These are phyloP conservation scores for Prinia subflava DNA, from an alignment of 2,113 vertebrate genomes.

Conservation along the genomic window DNA sequence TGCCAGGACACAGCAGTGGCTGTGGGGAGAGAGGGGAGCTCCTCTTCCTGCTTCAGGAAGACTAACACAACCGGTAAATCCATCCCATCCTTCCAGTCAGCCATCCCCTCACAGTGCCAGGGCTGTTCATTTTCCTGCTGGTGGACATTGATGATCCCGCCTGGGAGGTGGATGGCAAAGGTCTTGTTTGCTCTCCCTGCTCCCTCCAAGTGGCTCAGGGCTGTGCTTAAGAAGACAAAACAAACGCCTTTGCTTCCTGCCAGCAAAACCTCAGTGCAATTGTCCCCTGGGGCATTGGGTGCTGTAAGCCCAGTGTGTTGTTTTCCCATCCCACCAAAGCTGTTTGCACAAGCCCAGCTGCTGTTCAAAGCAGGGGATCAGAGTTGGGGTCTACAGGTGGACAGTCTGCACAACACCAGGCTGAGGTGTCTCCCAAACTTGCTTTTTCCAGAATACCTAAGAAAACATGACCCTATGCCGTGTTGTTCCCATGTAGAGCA, in stretches of 20 bases:
- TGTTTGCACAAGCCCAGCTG: not conserved
- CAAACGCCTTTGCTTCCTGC: not conserved
- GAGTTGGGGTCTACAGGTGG: not conserved
- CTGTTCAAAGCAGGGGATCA: not conserved
- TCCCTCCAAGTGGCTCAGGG: not conserved
- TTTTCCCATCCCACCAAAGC: not conserved
- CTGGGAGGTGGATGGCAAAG: not conserved
- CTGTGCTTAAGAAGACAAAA: not conserved
- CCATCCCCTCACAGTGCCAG: not conserved
- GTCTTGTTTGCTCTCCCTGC: not conserved
- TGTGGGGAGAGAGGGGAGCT: not conserved
- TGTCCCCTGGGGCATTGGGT: not conserved
- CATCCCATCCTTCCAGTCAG: not conserved
- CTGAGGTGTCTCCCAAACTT: not conserved
- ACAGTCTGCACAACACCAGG: not conserved
- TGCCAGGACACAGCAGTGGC: not conserved
- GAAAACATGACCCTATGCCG: not conserved
- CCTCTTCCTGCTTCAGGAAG: not conserved
- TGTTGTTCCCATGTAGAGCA: not conserved
- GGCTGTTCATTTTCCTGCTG: not conserved
- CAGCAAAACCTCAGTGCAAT: not conserved
- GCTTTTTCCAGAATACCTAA: not conserved
- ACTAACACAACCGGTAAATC: not conserved
- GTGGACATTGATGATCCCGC: accelerated
- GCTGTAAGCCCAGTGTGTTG: not conserved